These are phyloP conservation scores for Dipodomys ordii DNA, from an alignment of 2,113 vertebrate species.

Conservation along the genomic window DNA sequence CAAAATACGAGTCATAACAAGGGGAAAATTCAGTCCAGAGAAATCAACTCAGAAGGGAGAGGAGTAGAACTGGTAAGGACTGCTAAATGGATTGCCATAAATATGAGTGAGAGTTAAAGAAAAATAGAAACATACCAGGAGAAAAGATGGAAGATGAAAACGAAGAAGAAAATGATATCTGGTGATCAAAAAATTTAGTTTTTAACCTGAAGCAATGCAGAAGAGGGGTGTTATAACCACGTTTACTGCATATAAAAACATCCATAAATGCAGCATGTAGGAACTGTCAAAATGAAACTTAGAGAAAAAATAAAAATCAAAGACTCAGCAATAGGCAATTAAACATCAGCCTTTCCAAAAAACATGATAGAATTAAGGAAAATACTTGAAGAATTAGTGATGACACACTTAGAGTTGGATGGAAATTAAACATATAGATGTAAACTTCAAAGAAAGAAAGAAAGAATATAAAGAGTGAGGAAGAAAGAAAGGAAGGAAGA, in stretches of 20 bases:
- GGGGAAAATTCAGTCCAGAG: background rate
- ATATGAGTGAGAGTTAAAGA: constrained; percentile 3
- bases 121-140: background rate
- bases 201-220: background rate
- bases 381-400: background rate
- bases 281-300: background rate
- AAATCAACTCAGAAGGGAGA: background rate
- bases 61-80: background rate
- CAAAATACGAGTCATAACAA: background rate
- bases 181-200: background rate
- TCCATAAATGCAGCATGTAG: background rate
- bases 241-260: background rate
- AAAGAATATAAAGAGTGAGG: no score
- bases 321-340: background rate
- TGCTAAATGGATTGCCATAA: background rate
- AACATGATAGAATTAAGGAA: background rate
- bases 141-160: background rate
- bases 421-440: background rate
- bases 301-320: background rate
- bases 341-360: background rate
- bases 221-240: background rate
- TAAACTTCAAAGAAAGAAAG: background rate
- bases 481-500: no score
- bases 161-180: background rate
- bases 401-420: background rate